Conservation (phyloP, 2,113 vertebrate genomes). For the Platysternon megacephalum region DNA sequence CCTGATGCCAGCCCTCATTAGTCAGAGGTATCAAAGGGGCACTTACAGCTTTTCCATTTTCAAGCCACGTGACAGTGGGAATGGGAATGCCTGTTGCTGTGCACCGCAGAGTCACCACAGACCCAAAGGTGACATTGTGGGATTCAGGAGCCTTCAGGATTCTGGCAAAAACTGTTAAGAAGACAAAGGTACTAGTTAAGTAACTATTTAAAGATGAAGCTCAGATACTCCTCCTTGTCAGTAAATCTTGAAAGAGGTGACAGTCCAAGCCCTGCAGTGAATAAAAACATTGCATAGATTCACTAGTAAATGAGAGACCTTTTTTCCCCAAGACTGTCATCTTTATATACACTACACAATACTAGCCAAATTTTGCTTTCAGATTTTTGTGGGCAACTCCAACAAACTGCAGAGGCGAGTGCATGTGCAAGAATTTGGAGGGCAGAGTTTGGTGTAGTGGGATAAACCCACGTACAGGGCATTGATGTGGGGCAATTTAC, state of each 20-base stretch:
- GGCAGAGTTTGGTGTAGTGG: not conserved
- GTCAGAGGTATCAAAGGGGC: not conserved
- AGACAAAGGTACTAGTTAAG: constrained; percentile 27
- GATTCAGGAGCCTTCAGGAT: constrained; percentile 93
- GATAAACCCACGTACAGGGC: not conserved
- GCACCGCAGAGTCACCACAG: constrained; percentile 89
- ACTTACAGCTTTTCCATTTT: constrained; percentile 96
- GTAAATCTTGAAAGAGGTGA: not conserved
- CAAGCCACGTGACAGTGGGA: constrained; percentile 93
- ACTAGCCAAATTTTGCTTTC: not conserved
- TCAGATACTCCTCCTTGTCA: not conserved
- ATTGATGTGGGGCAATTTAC: not conserved
- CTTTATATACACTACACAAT: not conserved
- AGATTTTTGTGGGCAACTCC: not conserved
- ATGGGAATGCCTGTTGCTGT: constrained; percentile 91
- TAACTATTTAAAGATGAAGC: not conserved
- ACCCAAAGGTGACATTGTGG: constrained; percentile 90
- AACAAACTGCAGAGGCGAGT: rapidly evolving
- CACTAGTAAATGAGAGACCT: not conserved
- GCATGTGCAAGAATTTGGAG: not conserved
- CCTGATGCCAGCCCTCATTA: not conserved
- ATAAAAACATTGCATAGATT: rapidly evolving
- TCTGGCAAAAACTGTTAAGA: constrained; percentile 90
- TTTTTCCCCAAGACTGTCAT: too few relatives aligned
- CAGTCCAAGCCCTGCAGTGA: rapidly evolving